Conservation (phyloP, 2,113 vertebrate species). For the Alexandromys fortis region DNA sequence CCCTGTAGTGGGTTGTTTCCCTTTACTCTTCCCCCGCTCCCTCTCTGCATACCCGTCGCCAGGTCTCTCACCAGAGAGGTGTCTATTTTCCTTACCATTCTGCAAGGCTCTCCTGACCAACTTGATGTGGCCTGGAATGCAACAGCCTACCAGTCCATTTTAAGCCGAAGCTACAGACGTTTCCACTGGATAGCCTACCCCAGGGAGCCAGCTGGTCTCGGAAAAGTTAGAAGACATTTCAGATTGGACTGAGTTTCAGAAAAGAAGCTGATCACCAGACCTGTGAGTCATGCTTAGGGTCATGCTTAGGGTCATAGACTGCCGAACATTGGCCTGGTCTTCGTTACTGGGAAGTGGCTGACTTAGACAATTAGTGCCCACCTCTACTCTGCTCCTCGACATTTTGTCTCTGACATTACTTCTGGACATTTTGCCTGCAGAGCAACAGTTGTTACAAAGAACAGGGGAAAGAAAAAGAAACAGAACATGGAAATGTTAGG, state of each 20-base stretch:
- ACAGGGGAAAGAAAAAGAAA: not conserved
- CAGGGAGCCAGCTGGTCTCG: not conserved
- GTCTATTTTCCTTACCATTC: not conserved
- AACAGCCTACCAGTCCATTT: not conserved
- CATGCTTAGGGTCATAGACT: not conserved
- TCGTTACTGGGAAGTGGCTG: slow-evolving; percentile 27
- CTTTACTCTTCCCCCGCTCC: not conserved
- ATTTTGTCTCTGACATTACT: not conserved
- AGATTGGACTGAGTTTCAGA: not conserved
- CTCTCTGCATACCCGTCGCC: not conserved
- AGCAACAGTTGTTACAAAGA: not conserved
- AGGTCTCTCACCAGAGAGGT: not conserved
- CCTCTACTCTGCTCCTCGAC: not conserved
- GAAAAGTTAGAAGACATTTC: slow-evolving; percentile 3
- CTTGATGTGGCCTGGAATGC: not conserved
- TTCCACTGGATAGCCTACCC: not conserved
- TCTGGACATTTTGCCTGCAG: not conserved
- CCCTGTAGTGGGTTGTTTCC: not conserved
- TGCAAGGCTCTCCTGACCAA: not conserved
- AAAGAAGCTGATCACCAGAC: not conserved
- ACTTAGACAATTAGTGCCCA: not conserved
- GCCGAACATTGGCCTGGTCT: not conserved
- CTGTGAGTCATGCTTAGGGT: not conserved
- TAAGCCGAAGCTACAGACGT: not conserved
- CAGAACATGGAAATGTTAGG: not conserved